Percentiles rank a stretch among this genome's conserved stretches.
phyloP scores from a whole-genome alignment of 2,888 invertebrate genomes.

The Schizotus pectinicornis region DNA sequence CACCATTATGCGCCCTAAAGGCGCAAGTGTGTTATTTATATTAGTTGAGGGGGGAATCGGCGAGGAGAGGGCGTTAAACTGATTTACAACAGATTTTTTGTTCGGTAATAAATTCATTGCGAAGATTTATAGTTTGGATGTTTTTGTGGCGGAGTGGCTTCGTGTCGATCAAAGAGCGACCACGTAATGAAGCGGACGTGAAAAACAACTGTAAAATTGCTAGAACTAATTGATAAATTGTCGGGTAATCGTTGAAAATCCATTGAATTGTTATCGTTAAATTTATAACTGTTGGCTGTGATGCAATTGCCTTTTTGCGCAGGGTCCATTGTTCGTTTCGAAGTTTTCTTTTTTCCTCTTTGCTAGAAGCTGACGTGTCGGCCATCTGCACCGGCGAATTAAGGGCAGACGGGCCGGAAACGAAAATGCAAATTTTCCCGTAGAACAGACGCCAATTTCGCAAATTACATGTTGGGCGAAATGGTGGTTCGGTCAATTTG shows the following conservation, averaged over 20 bases:
- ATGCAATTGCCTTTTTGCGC: no score
- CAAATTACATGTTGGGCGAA: no score
- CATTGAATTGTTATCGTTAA: constrained; percentile 17
- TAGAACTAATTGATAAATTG: constrained; percentile 30
- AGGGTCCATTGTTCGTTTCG: no score
- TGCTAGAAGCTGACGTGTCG: no score
- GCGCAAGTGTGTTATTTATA: constrained; percentile 22
- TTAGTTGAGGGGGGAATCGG: constrained; percentile 5
- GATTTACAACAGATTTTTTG: constrained; percentile 2
- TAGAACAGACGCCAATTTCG: no score
- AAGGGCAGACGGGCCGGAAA: no score
- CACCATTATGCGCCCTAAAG: constrained; percentile 15
- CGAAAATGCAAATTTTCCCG: no score
- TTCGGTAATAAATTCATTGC: constrained; percentile 10
- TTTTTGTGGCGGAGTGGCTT: constrained; percentile 16
- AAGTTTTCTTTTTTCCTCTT: no score
- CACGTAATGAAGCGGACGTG: constrained; percentile 24
- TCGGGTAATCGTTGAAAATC: constrained; percentile 20
- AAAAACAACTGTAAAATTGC: constrained; percentile 31
- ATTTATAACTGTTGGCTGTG: constrained; percentile 9
- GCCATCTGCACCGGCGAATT: no score
- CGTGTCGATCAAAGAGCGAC: constrained; percentile 26
- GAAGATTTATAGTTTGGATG: constrained; percentile 14
- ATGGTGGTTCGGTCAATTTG: no score
- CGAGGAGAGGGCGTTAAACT: neutral